Evolutionary conservation across 2,797 vertebrate genomes (phyloP).

Genomic region (Rhinatrema bivittatum): DNA sequence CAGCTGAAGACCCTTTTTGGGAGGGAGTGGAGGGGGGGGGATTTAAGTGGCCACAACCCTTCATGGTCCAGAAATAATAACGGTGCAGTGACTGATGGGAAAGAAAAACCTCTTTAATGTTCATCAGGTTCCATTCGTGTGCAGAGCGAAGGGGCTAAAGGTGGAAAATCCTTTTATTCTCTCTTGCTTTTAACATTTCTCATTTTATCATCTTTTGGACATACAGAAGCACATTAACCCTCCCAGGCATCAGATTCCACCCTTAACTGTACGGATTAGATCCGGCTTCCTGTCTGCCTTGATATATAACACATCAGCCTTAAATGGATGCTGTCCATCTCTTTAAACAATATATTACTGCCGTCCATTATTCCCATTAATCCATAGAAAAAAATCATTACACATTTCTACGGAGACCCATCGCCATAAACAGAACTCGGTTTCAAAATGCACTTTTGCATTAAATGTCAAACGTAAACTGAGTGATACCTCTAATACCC

Average conservation of each 20-base stretch:
- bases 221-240: not conserved
- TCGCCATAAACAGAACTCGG: slow-evolving; percentile 44
- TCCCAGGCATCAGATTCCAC: not conserved
- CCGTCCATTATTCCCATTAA: slow-evolving; percentile 70
- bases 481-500: slow-evolving; percentile 18
- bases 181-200: too few species aligned
- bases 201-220: slow-evolving; percentile 6
- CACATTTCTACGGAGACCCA: slow-evolving; percentile 73
- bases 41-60: too few species aligned
- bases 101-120: slow-evolving; percentile 8
- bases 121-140: too few species aligned
- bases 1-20: too few species aligned
- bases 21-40: too few species aligned
- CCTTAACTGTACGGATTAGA: too few species aligned
- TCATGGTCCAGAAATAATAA: too few species aligned
- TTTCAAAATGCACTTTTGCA: slow-evolving; percentile 38
- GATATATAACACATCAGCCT: slow-evolving; percentile 37
- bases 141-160: not conserved
- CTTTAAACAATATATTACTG: slow-evolving; percentile 37
- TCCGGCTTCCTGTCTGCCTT: slow-evolving; percentile 18
- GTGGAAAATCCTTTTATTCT: not conserved
- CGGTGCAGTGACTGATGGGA: not conserved
- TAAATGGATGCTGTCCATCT: slow-evolving; percentile 38
- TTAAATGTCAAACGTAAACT: slow-evolving; percentile 23
- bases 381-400: slow-evolving; percentile 90